phyloP scores from a whole-genome alignment of 2,113 vertebrate genomes.

The Lanius ludovicianus region DNA sequence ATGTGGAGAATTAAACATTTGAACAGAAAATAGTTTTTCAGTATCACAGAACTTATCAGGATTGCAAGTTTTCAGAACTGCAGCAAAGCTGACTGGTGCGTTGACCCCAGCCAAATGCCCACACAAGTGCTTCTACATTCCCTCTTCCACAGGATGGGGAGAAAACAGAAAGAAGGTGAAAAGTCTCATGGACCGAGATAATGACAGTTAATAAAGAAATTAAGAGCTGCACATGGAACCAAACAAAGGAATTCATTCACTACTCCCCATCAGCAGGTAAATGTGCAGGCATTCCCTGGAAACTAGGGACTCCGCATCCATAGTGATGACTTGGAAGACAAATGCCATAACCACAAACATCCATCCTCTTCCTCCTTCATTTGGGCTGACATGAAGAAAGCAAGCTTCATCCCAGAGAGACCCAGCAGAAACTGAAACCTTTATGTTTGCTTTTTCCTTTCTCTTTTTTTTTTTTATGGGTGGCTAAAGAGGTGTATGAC shows the following conservation, averaged over 20 bases:
- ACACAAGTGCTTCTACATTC: background rate
- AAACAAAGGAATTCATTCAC: background rate
- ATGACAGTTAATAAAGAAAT: background rate
- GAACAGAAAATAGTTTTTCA: background rate
- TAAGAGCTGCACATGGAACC: background rate
- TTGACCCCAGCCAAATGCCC: background rate
- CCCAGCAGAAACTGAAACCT: background rate
- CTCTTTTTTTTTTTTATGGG: too few species aligned
- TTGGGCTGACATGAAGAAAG: background rate
- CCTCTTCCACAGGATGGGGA: accelerated
- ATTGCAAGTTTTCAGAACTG: background rate
- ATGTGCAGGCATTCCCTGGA: background rate
- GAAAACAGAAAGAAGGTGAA: background rate
- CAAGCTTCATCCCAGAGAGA: background rate
- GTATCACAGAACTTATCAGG: background rate
- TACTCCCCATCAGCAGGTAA: background rate
- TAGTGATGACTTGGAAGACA: background rate
- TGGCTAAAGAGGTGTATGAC: background rate
- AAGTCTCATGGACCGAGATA: background rate
- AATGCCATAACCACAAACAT: background rate
- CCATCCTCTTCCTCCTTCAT: background rate
- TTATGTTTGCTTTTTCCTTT: background rate
- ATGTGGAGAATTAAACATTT: background rate
- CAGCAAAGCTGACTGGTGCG: background rate
- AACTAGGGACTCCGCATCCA: background rate